Evolutionary conservation across 2,888 invertebrate genomes (phyloP).

Genomic region (Elaeidobius kamerunicus): DNA sequence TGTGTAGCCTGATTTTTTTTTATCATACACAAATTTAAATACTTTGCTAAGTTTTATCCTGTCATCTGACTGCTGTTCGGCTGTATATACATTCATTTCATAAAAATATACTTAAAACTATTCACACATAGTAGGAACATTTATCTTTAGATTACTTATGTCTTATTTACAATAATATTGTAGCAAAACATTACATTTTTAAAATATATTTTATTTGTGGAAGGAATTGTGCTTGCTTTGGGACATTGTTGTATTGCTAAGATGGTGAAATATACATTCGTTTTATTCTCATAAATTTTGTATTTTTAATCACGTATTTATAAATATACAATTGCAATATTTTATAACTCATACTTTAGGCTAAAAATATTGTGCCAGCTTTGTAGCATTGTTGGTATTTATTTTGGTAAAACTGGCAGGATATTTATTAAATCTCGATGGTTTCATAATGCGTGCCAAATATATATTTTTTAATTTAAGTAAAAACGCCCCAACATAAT

Average conservation of each 20-base stretch:
- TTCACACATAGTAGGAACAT: slow-evolving; percentile 44
- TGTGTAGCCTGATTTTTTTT: no score
- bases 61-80: slow-evolving; percentile 12
- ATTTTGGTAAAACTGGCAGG: no score
- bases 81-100: slow-evolving; percentile 35
- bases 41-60: slow-evolving; percentile 6
- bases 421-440: neutral
- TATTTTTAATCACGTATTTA: neutral
- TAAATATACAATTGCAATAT: slow-evolving; percentile 1
- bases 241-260: slow-evolving; percentile 34
- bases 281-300: slow-evolving; percentile 3
- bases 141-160: slow-evolving; percentile 37
- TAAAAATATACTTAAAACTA: slow-evolving; percentile 40
- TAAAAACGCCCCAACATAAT: neutral
- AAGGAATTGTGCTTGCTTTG: slow-evolving; percentile 38
- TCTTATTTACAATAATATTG: slow-evolving; percentile 36
- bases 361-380: no score
- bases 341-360: neutral
- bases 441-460: neutral
- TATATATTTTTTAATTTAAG: neutral
- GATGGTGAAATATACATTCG: slow-evolving; percentile 29
- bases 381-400: no score
- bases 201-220: slow-evolving; percentile 29
- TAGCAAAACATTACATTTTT: slow-evolving; percentile 34
- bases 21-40: no score